These are phyloP conservation scores for Achroia grisella DNA, from an alignment of 1,140 invertebrate genomes.

Conservation along the genomic window DNA sequence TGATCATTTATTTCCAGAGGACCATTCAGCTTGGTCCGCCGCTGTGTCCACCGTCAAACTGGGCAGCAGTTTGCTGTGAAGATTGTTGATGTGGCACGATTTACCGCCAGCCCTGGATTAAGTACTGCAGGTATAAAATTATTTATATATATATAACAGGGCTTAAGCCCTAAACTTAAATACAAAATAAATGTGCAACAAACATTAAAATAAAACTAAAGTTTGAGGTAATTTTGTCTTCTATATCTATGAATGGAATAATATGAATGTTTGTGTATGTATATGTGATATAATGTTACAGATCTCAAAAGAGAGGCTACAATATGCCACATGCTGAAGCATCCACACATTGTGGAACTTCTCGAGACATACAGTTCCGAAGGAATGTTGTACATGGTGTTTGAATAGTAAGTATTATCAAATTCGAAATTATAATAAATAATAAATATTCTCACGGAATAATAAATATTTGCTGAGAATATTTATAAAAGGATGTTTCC, in stretches of 20 bases:
- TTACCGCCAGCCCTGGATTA: conserved; percentile 95
- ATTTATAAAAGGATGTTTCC: no score
- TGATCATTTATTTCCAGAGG: conserved; percentile 80
- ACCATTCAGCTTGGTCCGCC: conserved; percentile 96
- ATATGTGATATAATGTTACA: conserved; percentile 70
- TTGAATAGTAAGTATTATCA: conserved; percentile 92
- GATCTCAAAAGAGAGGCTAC: conserved; percentile 98
- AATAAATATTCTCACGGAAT: no score
- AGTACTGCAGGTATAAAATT: conserved; percentile 88
- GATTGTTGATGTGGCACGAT: conserved; percentile 98
- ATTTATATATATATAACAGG: background rate
- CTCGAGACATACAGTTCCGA: conserved; percentile 98
- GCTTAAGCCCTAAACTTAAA: no score
- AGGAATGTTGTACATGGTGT: conserved; percentile 99
- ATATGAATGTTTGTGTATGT: background rate
- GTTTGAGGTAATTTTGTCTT: no score
- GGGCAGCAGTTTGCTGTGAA: conserved; percentile 98
- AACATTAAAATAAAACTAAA: no score
- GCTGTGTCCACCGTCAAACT: conserved; percentile 96
- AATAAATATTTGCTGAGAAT: no score
- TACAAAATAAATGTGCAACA: no score
- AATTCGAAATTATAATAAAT: no score
- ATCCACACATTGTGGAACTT: conserved; percentile 98
- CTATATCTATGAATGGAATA: background rate
- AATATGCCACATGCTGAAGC: conserved; percentile 99